These are phyloP conservation scores for Ifrita kowaldi DNA, from an alignment of 2,113 vertebrate genomes.

Conservation along the genomic window DNA sequence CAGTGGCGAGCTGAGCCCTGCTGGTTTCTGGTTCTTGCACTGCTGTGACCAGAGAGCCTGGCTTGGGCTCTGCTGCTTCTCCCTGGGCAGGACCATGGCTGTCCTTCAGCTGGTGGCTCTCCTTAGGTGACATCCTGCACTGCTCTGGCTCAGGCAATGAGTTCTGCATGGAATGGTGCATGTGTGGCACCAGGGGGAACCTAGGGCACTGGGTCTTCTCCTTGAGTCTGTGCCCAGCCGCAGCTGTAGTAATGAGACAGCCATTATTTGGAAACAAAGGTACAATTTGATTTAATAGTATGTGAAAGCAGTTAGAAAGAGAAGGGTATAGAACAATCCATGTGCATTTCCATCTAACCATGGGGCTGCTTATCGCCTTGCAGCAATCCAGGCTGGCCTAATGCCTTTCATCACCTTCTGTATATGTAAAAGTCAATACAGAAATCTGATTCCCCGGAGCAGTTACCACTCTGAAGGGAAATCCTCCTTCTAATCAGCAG, in stretches of 20 bases:
- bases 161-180: background rate
- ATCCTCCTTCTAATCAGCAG: background rate
- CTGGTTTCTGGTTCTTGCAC: background rate
- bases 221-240: background rate
- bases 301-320: background rate
- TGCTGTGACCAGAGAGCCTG: background rate
- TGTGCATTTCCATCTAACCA: background rate
- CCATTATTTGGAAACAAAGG: background rate
- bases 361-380: background rate
- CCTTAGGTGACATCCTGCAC: background rate
- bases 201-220: background rate
- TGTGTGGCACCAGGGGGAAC: too few species aligned
- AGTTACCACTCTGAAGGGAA: background rate
- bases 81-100: rapidly evolving
- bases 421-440: background rate
- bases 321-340: background rate
- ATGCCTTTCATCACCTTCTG: conserved; percentile 19
- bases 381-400: conserved; percentile 2
- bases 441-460: conserved; percentile 16
- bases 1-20: background rate
- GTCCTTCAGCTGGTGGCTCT: background rate
- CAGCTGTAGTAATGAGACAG: rapidly evolving
- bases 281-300: background rate
- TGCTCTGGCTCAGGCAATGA: background rate
- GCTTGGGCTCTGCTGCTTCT: background rate